Evolutionary conservation across 2,113 vertebrate species (phyloP), one percentile per base, ranked within the genome.

Genomic region (Mesembrinibis cayennensis): DNA sequence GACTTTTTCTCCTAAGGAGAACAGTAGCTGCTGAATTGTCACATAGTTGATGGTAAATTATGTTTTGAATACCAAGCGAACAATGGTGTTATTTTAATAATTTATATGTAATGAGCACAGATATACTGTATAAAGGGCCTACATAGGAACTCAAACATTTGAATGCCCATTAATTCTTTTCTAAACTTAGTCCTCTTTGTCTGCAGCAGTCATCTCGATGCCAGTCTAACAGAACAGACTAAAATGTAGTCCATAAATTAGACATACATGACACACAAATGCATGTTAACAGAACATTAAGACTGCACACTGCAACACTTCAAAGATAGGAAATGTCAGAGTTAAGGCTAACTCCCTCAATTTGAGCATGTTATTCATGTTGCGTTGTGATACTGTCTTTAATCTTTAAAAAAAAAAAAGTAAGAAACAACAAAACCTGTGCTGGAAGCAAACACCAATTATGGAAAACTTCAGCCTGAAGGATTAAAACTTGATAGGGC

Each of bases 61-160:
- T 81, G 58, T 80, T 96, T 82, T 82, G 65, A 93, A 93, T 90
- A 91, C 63, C 52, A 81, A 87, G 22, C n/a, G 87, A 91, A 96
- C 95, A 91, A 91, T 90, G 92, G 85, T 88, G 93, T 72, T 95
- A 87, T 90, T 94, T 96, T 88, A 95, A 86, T 90, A 87, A 96
- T 93, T 90, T 82, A 52, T 72, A 79, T 8, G 62, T 58, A 90
- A 96, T 72, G 38, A 79, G 78, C 66, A 95, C 82, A 94, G 92
- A 91, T 80, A 61, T 9, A n/a, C 76, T 90, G 58, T 42, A 69
- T 62, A 80, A 92, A 87, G 50, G 58, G 55, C 58, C 81, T 82
- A 3, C 66, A 70, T 2, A 82, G 65, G 58, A 97, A 65, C 47
- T 49, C 27, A 29, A 58, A 71, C 32, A 74, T 91, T 70, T 79